Evolutionary conservation across 2,888 invertebrate genomes (phyloP).

Genomic region (Altica lythri): DNA sequence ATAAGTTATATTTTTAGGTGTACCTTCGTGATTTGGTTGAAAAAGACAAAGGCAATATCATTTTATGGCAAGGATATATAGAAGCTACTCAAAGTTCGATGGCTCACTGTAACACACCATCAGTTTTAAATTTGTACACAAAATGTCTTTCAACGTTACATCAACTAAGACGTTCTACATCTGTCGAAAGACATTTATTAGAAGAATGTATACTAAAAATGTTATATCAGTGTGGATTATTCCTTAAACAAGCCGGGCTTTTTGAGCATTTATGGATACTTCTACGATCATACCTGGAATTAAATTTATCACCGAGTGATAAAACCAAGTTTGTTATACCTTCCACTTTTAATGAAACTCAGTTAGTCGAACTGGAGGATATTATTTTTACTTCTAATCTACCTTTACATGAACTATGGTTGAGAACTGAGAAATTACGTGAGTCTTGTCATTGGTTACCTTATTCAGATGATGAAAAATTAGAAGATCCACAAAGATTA

Average conservation of each 20-base stretch:
- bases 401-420: slow-evolving; percentile 75
- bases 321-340: slow-evolving; percentile 38
- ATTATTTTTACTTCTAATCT: slow-evolving; percentile 65
- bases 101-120: slow-evolving; percentile 66
- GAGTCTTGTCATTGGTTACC: slow-evolving; percentile 74
- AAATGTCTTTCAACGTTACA: slow-evolving; percentile 59
- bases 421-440: slow-evolving; percentile 74
- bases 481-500: slow-evolving; percentile 69
- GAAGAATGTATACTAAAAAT: slow-evolving; percentile 57
- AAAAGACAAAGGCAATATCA: slow-evolving; percentile 58
- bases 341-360: slow-evolving; percentile 56
- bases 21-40: slow-evolving; percentile 58
- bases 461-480: slow-evolving; percentile 52
- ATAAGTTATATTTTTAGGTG: slow-evolving; percentile 33
- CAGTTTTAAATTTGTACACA: slow-evolving; percentile 63
- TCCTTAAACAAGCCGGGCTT: slow-evolving; percentile 72
- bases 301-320: slow-evolving; percentile 63
- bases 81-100: slow-evolving; percentile 63
- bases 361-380: slow-evolving; percentile 66
- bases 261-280: slow-evolving; percentile 78
- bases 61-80: slow-evolving; percentile 62
- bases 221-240: slow-evolving; percentile 62
- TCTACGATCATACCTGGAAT: slow-evolving; percentile 68
- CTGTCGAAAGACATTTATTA: slow-evolving; percentile 49
- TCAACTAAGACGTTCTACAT: slow-evolving; percentile 52